Evolutionary conservation across 1,140 invertebrate genomes (phyloP).

Genomic region (Phenacoccus solenopsis): DNA sequence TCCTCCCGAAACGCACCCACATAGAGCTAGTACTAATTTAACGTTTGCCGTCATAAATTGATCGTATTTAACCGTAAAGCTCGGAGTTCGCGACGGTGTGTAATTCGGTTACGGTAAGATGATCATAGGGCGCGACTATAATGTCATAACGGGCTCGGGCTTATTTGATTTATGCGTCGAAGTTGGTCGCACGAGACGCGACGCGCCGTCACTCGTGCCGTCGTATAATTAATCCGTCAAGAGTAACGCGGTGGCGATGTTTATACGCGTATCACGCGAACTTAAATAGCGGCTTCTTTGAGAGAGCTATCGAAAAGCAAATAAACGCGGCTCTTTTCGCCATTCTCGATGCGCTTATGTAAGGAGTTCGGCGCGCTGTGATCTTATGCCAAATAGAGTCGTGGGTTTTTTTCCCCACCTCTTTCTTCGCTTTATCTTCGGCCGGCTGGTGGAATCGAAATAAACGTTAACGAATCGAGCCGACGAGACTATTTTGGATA

Average conservation of each 20-base stretch:
- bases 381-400: background rate
- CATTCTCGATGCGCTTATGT: background rate
- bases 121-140: background rate
- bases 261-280: background rate
- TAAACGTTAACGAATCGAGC: too few species aligned
- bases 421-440: too few species aligned
- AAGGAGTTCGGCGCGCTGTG: background rate
- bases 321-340: background rate
- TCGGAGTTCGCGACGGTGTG: background rate
- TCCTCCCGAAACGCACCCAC: too few species aligned
- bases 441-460: too few species aligned
- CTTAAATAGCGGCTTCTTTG: background rate
- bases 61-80: too few species aligned
- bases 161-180: background rate
- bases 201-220: too few species aligned
- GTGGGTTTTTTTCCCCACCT: too few species aligned
- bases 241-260: too few species aligned
- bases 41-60: too few species aligned
- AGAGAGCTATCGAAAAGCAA: background rate
- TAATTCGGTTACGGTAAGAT: slow-evolving; percentile 6
- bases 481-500: too few species aligned
- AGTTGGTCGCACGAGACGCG: too few species aligned
- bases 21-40: too few species aligned
- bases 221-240: background rate
- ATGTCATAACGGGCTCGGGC: background rate